Percentiles rank a stretch among this genome's conserved stretches.
Conservation (phyloP, 2,797 vertebrate species). For the Ispidina lecontei region DNA sequence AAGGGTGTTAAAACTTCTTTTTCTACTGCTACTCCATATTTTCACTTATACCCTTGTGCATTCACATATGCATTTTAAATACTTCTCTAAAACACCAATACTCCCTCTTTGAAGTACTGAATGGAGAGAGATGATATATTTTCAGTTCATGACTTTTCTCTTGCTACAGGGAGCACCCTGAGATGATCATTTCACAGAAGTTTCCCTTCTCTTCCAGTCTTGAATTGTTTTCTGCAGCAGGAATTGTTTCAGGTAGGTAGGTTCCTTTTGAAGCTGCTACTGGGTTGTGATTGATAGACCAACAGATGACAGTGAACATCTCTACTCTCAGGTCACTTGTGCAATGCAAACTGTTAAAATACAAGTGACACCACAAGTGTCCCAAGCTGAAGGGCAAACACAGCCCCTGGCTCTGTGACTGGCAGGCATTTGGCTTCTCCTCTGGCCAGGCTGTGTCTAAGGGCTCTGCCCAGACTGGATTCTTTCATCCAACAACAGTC, state of each 20-base stretch:
- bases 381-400: background rate
- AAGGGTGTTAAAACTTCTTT: conserved; percentile 59
- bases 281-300: background rate
- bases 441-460: background rate
- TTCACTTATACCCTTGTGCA: conserved; percentile 59
- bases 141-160: conserved; percentile 39
- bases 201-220: conserved; percentile 8
- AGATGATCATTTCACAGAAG: conserved; percentile 16
- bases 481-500: background rate
- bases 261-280: background rate
- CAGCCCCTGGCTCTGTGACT: background rate
- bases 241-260: background rate
- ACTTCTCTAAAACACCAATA: conserved; percentile 43
- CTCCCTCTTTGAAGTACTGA: conserved; percentile 55
- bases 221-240: background rate
- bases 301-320: background rate
- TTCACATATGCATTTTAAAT: conserved; percentile 60
- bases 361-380: background rate
- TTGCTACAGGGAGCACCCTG: conserved; percentile 4
- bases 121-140: conserved; percentile 55
- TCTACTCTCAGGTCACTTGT: background rate
- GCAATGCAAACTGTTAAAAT: background rate
- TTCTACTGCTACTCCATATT: conserved; percentile 32
- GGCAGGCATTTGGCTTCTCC: background rate
- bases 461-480: background rate